phyloP scores from a whole-genome alignment of 1,140 invertebrate genomes.

The Hylaeus anthracinus region DNA sequence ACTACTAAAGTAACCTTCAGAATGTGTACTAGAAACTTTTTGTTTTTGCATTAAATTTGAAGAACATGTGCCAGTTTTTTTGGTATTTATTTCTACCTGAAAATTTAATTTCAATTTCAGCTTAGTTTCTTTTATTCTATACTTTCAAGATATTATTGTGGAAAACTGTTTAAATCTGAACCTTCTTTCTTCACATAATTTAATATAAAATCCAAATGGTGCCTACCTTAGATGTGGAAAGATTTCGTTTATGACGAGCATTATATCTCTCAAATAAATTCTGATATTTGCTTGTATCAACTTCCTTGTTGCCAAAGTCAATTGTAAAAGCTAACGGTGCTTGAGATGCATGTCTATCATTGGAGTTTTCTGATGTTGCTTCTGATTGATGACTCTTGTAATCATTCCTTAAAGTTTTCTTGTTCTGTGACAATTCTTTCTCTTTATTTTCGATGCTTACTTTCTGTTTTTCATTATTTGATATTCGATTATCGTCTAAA shows the following conservation, averaged over 20 bases:
- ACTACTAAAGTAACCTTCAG: slow-evolving; percentile 86
- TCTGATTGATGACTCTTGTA: slow-evolving; percentile 38
- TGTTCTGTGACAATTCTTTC: slow-evolving; percentile 1
- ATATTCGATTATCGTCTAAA: slow-evolving; percentile 7
- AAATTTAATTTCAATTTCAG: slow-evolving; percentile 18
- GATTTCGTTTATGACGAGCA: slow-evolving; percentile 85
- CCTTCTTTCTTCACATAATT: neutral
- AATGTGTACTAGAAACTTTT: slow-evolving; percentile 84
- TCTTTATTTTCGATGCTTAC: slow-evolving; percentile 6
- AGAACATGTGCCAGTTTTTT: slow-evolving; percentile 78
- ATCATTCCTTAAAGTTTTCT: slow-evolving; percentile 12
- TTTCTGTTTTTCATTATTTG: neutral
- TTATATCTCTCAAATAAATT: slow-evolving; percentile 87
- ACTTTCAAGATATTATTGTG: neutral
- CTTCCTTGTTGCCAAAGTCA: slow-evolving; percentile 85
- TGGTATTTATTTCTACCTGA: slow-evolving; percentile 69
- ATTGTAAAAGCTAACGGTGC: slow-evolving; percentile 84
- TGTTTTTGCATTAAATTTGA: slow-evolving; percentile 66
- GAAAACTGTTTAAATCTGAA: slow-evolving; percentile 1
- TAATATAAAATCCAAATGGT: no score
- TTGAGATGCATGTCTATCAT: slow-evolving; percentile 41
- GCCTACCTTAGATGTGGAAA: slow-evolving; percentile 84
- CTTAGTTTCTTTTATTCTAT: slow-evolving; percentile 8
- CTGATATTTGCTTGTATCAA: slow-evolving; percentile 84
- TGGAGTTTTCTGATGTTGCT: slow-evolving; percentile 27